These are phyloP conservation scores for Aethina tumida DNA, from an alignment of 1,140 invertebrate species.

Conservation along the genomic window DNA sequence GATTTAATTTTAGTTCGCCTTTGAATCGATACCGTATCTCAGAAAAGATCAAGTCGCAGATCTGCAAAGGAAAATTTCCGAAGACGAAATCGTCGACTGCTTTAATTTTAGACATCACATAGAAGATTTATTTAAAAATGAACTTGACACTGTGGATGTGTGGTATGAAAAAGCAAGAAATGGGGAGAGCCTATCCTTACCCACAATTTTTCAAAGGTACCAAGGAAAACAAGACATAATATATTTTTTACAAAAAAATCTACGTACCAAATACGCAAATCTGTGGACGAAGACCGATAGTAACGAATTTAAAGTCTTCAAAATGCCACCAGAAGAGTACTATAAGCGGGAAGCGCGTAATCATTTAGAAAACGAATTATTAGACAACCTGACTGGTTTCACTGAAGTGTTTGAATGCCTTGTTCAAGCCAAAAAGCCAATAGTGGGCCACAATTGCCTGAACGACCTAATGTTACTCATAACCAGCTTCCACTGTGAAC, in stretches of 20 bases:
- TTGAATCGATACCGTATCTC: conserved; percentile 56
- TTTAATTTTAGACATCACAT: conserved; percentile 11
- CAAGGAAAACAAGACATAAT: conserved; percentile 24
- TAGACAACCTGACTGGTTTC: conserved; percentile 52
- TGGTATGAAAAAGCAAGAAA: conserved; percentile 22
- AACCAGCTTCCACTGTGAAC: conserved; percentile 57
- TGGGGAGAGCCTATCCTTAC: conserved; percentile 17
- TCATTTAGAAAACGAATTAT: conserved; percentile 38
- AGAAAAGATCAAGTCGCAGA: conserved; percentile 44
- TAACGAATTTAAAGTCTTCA: conserved; percentile 34
- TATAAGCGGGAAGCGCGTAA: conserved; percentile 22
- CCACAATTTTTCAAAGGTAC: conserved; percentile 13
- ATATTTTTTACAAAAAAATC: conserved; percentile 41
- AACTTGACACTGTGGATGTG: conserved; percentile 29
- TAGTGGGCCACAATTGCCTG: conserved; percentile 66
- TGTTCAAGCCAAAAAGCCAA: conserved; percentile 48
- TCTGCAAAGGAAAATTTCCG: conserved; percentile 40
- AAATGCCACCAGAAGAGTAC: conserved; percentile 27
- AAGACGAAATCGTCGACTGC: conserved; percentile 29
- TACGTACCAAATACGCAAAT: conserved; percentile 44
- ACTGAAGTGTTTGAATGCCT: conserved; percentile 55
- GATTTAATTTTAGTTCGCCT: conserved; percentile 46
- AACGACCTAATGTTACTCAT: conserved; percentile 60
- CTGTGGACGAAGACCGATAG: conserved; percentile 40
- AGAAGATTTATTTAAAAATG: conserved; percentile 18